phyloP scores from a whole-genome alignment of 2,888 invertebrate species.

The Prenolepis imparis region DNA sequence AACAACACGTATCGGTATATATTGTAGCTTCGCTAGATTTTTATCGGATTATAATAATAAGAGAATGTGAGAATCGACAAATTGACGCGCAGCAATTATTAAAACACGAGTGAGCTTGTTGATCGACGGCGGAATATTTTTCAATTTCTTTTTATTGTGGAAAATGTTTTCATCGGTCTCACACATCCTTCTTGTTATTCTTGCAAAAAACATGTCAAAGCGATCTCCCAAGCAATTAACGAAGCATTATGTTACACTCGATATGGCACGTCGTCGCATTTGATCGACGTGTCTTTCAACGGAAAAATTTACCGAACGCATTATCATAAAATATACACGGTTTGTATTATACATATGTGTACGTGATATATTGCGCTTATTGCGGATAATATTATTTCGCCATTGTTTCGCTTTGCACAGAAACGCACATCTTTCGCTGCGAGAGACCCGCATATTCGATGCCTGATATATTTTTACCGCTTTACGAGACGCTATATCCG shows the following conservation, averaged over 20 bases:
- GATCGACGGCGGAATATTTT: background rate
- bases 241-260: slow-evolving; percentile 4
- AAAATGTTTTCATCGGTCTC: background rate
- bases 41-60: background rate
- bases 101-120: background rate
- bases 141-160: background rate
- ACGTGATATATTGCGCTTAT: slow-evolving; percentile 12
- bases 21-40: background rate
- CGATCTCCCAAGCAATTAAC: slow-evolving; percentile 21
- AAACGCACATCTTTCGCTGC: background rate
- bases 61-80: background rate
- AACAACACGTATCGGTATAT: background rate
- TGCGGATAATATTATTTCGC: slow-evolving; percentile 23
- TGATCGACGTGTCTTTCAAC: slow-evolving; percentile 15
- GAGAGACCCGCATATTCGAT: background rate
- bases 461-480: background rate
- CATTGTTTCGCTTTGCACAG: background rate
- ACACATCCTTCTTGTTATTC: background rate
- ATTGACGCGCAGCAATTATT: slow-evolving; percentile 4
- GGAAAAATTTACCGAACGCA: background rate
- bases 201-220: slow-evolving; percentile 39
- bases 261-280: slow-evolving; percentile 38
- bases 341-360: background rate
- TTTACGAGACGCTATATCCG: background rate
- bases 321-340: background rate